Evolutionary conservation across 2,888 invertebrate species (phyloP).

Genomic region (Erebia aethiops): DNA sequence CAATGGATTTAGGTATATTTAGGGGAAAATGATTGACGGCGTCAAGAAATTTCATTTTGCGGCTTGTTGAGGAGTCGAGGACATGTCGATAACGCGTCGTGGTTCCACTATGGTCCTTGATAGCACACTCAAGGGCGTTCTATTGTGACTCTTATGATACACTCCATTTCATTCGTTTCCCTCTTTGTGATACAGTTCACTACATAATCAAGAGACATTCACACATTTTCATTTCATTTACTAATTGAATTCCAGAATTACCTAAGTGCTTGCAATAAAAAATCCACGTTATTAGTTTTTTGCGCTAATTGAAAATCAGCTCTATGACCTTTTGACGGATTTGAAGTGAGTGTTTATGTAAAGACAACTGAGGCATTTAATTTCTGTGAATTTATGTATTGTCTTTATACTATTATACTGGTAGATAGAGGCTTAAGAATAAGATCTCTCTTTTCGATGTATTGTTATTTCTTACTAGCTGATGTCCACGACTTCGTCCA

Average conservation of each 20-base stretch:
- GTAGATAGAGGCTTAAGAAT: no score
- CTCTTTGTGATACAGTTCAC: conserved; percentile 49
- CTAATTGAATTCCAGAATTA: conserved; percentile 1
- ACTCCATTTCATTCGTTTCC: conserved; percentile 73
- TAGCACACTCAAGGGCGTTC: conserved; percentile 66
- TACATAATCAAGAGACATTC: conserved; percentile 53
- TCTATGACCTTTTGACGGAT: no score
- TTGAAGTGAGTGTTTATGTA: no score
- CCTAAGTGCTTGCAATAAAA: conserved; percentile 9
- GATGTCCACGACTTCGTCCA: no score
- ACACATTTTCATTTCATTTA: conserved; percentile 9
- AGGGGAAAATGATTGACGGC: conserved; percentile 82
- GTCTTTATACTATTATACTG: no score
- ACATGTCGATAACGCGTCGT: conserved; percentile 64
- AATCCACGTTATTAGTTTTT: neutral
- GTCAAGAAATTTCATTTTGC: conserved; percentile 80
- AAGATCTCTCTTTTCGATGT: no score
- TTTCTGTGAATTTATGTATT: no score
- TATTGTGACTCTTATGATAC: conserved; percentile 66
- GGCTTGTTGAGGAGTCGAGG: conserved; percentile 80
- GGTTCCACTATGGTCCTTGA: conserved; percentile 53
- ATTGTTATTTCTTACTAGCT: no score
- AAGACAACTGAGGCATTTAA: no score
- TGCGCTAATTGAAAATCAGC: neutral
- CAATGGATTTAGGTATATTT: conserved; percentile 26